Conservation (phyloP, 2,888 invertebrate genomes). For the Hydriomena furcata region DNA sequence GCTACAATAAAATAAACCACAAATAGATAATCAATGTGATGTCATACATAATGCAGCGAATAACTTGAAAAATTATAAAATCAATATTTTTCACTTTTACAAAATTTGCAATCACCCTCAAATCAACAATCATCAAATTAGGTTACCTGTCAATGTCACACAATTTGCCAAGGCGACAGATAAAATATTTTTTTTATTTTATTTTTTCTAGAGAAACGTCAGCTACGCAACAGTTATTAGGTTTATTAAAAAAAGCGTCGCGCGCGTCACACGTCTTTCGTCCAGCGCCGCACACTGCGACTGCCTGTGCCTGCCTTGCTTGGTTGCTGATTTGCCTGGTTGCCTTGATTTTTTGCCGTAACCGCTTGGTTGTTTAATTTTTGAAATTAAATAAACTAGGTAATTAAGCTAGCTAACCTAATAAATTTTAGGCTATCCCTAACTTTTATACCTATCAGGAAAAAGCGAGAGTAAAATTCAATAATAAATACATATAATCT, state of each 20-base stretch:
- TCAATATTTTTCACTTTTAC: slow-evolving; percentile 51
- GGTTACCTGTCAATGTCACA: slow-evolving; percentile 72
- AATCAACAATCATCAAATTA: slow-evolving; percentile 32
- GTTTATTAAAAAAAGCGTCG: slow-evolving; percentile 3
- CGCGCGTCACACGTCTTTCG: slow-evolving; percentile 49
- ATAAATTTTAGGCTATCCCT: too few relatives aligned
- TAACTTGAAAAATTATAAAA: slow-evolving; percentile 38
- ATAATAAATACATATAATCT: too few relatives aligned
- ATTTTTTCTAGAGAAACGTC: slow-evolving; percentile 26
- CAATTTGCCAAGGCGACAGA: slow-evolving; percentile 40
- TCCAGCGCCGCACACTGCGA: slow-evolving; percentile 41
- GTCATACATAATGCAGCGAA: slow-evolving; percentile 19
- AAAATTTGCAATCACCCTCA: slow-evolving; percentile 32
- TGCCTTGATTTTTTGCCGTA: too few relatives aligned
- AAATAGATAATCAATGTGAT: slow-evolving; percentile 15
- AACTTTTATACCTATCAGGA: too few relatives aligned
- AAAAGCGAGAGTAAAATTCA: too few relatives aligned
- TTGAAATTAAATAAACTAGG: too few relatives aligned
- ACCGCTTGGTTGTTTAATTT: too few relatives aligned
- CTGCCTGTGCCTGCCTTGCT: too few relatives aligned
- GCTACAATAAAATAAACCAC: slow-evolving; percentile 31
- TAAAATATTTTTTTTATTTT: slow-evolving; percentile 44
- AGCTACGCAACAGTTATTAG: too few relatives aligned
- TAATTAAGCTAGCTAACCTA: too few relatives aligned
- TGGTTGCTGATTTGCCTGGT: too few relatives aligned